Evolutionary conservation across 2,888 invertebrate genomes (phyloP).

Genomic region (Ferrisia virgata): DNA sequence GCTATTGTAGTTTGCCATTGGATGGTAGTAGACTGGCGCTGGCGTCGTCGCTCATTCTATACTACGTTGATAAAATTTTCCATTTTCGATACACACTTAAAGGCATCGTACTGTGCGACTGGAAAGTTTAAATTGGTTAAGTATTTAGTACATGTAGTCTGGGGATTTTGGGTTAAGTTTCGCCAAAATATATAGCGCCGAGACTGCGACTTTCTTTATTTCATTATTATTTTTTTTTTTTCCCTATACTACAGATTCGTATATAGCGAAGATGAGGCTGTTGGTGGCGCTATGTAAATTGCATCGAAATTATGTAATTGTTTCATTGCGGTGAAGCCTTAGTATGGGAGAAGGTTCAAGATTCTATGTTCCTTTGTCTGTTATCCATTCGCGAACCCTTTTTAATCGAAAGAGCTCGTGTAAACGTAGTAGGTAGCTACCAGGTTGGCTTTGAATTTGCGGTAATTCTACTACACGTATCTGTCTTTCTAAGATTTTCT

Average conservation of each 20-base stretch:
- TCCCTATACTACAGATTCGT: background rate
- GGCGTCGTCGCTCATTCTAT: too few species aligned
- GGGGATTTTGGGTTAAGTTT: background rate
- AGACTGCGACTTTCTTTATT: background rate
- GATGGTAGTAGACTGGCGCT: background rate
- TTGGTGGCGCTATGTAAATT: background rate
- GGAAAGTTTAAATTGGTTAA: conserved; percentile 13
- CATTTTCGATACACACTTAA: background rate
- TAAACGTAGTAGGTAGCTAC: too few species aligned
- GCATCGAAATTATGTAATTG: conserved; percentile 9
- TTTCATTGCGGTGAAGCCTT: background rate
- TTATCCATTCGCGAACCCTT: background rate
- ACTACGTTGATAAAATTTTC: background rate
- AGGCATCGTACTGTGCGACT: background rate
- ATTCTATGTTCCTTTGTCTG: background rate
- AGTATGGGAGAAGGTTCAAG: background rate
- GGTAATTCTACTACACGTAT: background rate
- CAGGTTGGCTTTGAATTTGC: background rate
- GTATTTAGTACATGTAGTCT: background rate
- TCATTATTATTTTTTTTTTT: too few species aligned
- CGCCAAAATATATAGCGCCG: background rate
- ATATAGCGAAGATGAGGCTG: background rate
- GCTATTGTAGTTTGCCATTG: background rate
- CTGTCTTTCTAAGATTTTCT: background rate
- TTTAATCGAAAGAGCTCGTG: background rate